Conservation (phyloP, 2,113 vertebrate genomes). For the Aspiorhynchus laticeps region DNA sequence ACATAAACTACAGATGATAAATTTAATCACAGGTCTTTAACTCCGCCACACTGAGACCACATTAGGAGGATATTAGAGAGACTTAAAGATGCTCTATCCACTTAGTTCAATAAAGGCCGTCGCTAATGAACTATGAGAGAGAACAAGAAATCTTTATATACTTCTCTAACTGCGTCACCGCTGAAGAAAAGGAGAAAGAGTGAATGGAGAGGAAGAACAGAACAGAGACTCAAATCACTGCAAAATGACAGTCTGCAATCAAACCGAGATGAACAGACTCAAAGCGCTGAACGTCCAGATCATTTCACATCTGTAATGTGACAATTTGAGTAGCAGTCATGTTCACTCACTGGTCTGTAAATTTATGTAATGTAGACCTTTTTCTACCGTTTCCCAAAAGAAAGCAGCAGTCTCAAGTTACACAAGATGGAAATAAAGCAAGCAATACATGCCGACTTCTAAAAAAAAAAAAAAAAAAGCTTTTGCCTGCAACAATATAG, state of each 20-base stretch:
- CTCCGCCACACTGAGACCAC: conserved; percentile 44
- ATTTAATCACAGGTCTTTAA: conserved; percentile 54
- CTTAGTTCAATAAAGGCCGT: conserved; percentile 36
- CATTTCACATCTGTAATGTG: neutral
- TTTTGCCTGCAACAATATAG: neutral
- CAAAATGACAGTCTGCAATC: conserved; percentile 16
- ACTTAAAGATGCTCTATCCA: conserved; percentile 23
- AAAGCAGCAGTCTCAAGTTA: neutral
- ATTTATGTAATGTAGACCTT: neutral
- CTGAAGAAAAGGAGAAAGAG: neutral
- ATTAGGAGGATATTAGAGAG: conserved; percentile 52
- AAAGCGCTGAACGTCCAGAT: neutral
- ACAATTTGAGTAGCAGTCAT: neutral
- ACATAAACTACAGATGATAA: conserved; percentile 60
- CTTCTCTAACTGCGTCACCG: neutral
- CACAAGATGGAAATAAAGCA: neutral
- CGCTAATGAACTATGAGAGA: conserved; percentile 15
- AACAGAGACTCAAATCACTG: neutral
- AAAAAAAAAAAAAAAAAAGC: neutral
- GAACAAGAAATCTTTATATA: neutral
- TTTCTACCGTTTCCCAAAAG: neutral
- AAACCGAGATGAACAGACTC: neutral
- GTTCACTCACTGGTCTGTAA: neutral
- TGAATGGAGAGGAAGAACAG: neutral
- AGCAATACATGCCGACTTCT: neutral